These are phyloP conservation scores for Cyprinus carpio DNA, from an alignment of 2,113 vertebrate genomes.

Conservation along the genomic window DNA sequence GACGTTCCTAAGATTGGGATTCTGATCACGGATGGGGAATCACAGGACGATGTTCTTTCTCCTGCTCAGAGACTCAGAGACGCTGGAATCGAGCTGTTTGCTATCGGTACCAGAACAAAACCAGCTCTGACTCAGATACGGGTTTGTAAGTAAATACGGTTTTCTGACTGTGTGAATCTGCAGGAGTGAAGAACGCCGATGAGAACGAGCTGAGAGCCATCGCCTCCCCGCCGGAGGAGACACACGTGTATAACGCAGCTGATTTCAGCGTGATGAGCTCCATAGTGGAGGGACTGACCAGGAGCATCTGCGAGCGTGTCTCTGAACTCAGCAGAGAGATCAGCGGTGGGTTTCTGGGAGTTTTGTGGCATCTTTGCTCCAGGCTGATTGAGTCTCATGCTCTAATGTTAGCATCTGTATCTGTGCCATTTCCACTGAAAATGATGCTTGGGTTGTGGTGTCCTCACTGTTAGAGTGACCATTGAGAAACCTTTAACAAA, in stretches of 20 bases:
- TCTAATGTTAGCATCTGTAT: background rate
- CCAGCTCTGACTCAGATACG: background rate
- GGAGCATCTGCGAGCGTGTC: slow-evolving; percentile 86
- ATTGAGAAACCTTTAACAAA: background rate
- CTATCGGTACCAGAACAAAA: slow-evolving; percentile 79
- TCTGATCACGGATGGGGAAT: slow-evolving; percentile 96
- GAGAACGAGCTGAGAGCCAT: slow-evolving; percentile 90
- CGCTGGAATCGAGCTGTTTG: slow-evolving; percentile 95
- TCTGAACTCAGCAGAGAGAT: slow-evolving; percentile 84
- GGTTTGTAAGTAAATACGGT: background rate
- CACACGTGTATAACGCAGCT: slow-evolving; percentile 92
- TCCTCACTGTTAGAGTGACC: too few species aligned
- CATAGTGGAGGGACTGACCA: slow-evolving; percentile 90
- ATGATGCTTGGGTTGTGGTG: too few species aligned
- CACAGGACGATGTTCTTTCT: slow-evolving; percentile 92
- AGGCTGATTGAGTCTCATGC: background rate
- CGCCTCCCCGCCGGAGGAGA: slow-evolving; percentile 88
- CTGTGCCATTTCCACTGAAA: background rate
- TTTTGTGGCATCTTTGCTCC: background rate
- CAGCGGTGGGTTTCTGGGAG: slow-evolving; percentile 61
- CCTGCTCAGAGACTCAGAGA: slow-evolving; percentile 87
- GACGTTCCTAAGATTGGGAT: slow-evolving; percentile 95
- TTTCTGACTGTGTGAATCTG: slow-evolving; percentile 16
- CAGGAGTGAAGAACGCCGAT: slow-evolving; percentile 97
- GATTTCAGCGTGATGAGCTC: slow-evolving; percentile 94